A percentile compares a stretch with the other conserved stretches of the same genome.
Evolutionary conservation across 2,888 invertebrate species (phyloP).

Genomic region (Drosophila barbarae): DNA sequence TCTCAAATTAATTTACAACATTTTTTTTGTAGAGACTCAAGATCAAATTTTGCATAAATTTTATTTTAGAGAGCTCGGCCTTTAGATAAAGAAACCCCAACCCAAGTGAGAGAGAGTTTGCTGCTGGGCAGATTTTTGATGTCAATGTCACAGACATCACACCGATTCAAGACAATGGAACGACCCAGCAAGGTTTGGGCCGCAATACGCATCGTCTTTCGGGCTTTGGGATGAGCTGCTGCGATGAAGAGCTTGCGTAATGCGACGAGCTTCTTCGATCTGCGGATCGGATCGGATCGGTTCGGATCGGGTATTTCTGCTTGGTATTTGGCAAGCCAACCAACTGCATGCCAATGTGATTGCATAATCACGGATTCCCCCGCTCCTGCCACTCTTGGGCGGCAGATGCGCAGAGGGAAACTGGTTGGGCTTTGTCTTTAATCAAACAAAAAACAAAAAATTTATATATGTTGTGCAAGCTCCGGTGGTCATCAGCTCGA

Average conservation of each 20-base stretch:
- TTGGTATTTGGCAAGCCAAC: conserved; percentile 40
- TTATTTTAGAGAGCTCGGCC: background rate
- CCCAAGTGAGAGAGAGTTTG: conserved; percentile 10
- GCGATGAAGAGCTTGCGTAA: conserved; percentile 20
- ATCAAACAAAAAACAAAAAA: conserved; percentile 25
- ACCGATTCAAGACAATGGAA: conserved; percentile 17
- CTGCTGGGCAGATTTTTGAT: conserved; percentile 20
- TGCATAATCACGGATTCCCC: conserved; percentile 49
- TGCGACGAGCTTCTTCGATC: conserved; percentile 20
- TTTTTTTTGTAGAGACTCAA: background rate
- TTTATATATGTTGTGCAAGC: conserved; percentile 39
- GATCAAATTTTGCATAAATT: too few species aligned
- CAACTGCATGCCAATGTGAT: conserved; percentile 55
- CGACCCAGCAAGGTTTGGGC: conserved; percentile 7
- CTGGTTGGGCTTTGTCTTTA: conserved; percentile 48
- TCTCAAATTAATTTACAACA: too few species aligned
- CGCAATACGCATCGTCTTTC: conserved; percentile 6
- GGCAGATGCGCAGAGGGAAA: conserved; percentile 53
- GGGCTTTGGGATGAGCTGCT: conserved; percentile 5
- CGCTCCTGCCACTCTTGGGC: conserved; percentile 5
- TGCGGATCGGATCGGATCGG: conserved; percentile 15
- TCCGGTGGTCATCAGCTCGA: conserved; percentile 28
- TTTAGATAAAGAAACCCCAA: background rate
- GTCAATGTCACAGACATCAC: conserved; percentile 45
- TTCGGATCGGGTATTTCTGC: conserved; percentile 8